A percentile compares a stretch with the other conserved stretches of the same genome.
These are phyloP conservation scores for Acanthococcus lagerstroemiae DNA, from an alignment of 2,888 invertebrate species.

Conservation along the genomic window DNA sequence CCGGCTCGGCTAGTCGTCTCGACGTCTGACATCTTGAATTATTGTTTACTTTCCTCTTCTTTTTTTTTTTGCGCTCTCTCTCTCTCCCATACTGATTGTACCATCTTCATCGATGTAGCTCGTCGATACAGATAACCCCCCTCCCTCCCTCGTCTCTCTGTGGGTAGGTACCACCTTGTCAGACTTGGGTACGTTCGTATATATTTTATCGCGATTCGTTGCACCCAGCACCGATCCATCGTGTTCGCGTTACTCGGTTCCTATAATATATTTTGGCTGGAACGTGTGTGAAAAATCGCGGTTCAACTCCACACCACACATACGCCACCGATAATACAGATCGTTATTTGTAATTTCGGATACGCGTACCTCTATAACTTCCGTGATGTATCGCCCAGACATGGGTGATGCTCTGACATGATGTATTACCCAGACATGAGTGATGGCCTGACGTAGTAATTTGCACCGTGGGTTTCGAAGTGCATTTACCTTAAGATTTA, in stretches of 20 bases:
- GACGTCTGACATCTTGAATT: conserved; percentile 7
- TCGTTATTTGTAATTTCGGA: not conserved
- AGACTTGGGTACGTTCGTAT: not conserved
- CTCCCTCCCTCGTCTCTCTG: too few species aligned
- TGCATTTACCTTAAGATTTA: too few species aligned
- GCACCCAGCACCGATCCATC: not conserved
- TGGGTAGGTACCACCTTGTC: not conserved
- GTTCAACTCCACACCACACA: not conserved
- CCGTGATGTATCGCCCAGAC: too few species aligned
- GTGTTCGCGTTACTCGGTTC: too few species aligned
- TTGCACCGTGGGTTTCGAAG: too few species aligned
- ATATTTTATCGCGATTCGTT: not conserved
- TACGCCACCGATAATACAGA: not conserved
- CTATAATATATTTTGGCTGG: too few species aligned
- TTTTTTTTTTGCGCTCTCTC: too few species aligned
- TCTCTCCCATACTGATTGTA: too few species aligned
- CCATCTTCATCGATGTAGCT: not conserved
- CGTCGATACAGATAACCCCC: not conserved
- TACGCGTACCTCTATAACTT: not conserved
- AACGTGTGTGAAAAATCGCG: not conserved
- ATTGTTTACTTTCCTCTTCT: not conserved
- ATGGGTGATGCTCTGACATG: too few species aligned
- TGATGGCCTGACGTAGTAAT: too few species aligned
- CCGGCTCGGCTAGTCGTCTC: not conserved
- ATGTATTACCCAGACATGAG: too few species aligned